These are phyloP conservation scores for Vespertilio murinus DNA, from an alignment of 2,797 vertebrate species.

Conservation along the genomic window DNA sequence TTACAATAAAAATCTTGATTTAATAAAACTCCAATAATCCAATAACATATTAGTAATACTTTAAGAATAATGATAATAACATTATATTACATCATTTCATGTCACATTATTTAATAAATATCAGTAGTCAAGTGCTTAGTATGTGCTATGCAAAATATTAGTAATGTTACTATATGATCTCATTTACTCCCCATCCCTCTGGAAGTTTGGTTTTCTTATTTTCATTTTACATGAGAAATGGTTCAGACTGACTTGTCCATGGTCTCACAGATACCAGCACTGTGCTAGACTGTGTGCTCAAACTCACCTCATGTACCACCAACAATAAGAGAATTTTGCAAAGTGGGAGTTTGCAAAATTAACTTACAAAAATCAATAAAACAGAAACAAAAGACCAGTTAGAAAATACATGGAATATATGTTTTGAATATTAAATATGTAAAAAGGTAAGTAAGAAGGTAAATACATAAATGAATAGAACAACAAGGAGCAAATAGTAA, in stretches of 20 bases:
- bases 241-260: neutral
- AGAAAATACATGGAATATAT: slow-evolving; percentile 44
- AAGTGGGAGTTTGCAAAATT: neutral
- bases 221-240: slow-evolving; percentile 30
- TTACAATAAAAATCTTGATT: slow-evolving; percentile 1
- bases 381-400: slow-evolving; percentile 16
- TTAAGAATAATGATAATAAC: slow-evolving; percentile 9
- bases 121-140: neutral
- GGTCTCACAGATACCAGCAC: neutral
- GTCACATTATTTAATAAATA: slow-evolving; percentile 27
- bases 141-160: neutral
- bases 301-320: neutral
- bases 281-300: neutral
- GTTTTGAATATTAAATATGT: neutral
- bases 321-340: slow-evolving; percentile 33
- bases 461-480: slow-evolving; percentile 34
- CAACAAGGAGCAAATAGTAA: neutral
- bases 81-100: neutral
- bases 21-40: neutral
- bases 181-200: neutral
- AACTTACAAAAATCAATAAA: slow-evolving; percentile 46
- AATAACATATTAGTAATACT: neutral
- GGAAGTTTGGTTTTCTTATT: neutral
- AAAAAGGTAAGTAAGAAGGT: neutral
- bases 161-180: slow-evolving; percentile 16